Evolutionary conservation across 2,888 invertebrate genomes (phyloP), one percentile per base, ranked within the genome.

Genomic region (Stenchaetothrips biformis): DNA sequence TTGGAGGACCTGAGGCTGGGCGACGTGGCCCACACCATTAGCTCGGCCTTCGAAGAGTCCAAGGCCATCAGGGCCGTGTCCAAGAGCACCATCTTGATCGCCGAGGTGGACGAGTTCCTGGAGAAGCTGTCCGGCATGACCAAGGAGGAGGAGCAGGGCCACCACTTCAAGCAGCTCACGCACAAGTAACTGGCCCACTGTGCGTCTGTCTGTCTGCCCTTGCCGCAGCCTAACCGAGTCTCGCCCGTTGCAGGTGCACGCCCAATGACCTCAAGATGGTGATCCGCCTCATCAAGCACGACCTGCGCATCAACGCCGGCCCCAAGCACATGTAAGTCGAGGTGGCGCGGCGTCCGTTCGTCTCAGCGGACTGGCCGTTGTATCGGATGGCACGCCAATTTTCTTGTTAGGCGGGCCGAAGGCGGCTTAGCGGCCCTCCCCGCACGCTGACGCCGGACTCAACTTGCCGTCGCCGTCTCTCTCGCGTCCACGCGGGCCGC

Each of bases 281-380:
- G 0, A 92, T 98, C 27, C 90, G 97, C 18, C 88, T 98, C 67
- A 93, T 98, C 48, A 96, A 96, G 87, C 95, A 95, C 84, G 98
- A 98, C 88, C 89, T 98, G 81, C 88, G 96, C 83, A 97, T 98
- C 84, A 96, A 96, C 86, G 94, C 97, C 49, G 96, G 97, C 0
- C 94, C 97, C 0, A 95, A 97, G 86, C 96, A 95, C 86, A 93
- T 98, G 88, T 90, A 86, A 87, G 89, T 83, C 81, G 27, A 77
- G 78, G 27, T 11, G 37, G 37, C 4, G 37, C 37, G 37, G 37
- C 37, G 47, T 77, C n/a, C 49, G 67, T 13, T 78, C 25, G 77
- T 79, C 78, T 62, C 53, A 1, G 81, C 53, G 48, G 79, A 78
- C 49, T 62, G 62, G 48, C 78, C 74, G 78, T 80, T 16, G 67